Base-by-base conservation (phyloP, 1,140 invertebrate genomes). In the Pseudachorutes palmiensis region DNA sequence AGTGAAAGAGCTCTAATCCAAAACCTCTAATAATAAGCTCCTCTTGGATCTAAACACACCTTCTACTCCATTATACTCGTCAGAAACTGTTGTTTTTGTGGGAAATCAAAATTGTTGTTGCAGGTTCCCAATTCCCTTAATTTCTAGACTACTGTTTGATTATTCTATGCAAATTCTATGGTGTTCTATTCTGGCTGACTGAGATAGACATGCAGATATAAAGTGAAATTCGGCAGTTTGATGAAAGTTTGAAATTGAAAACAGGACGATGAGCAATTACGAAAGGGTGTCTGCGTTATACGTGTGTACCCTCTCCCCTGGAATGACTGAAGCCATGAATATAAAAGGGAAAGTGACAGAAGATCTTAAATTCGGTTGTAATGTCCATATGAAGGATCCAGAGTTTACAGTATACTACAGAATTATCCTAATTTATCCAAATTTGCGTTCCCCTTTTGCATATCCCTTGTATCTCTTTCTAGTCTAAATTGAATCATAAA, bases 361-460 rank as follows among this genome's bases (percentile, higher is more conserved):
- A n/a, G n/a, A n/a, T n/a, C n/a, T n/a, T n/a, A n/a, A n/a, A n/a
- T n/a, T n/a, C n/a, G n/a, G n/a, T n/a, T n/a, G n/a, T n/a, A n/a
- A n/a, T n/a, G n/a, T n/a, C n/a, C n/a, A n/a, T n/a, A n/a, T n/a
- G n/a, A n/a, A n/a, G n/a, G n/a, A n/a, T n/a, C n/a, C n/a, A n/a
- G n/a, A n/a, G n/a, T n/a, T n/a, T n/a, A n/a, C n/a, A n/a, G n/a
- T n/a, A n/a, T n/a, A n/a, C n/a, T n/a, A n/a, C n/a, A 14, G 51
- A 55, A 55, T 55, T 55, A 55, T 55, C 51, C 51, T 55, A 55
- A 55, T 55, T 55, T 55, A 55, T 55, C 51, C 51, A 55, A 55
- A 55, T 55, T 55, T 55, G 5, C 36, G 24, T 26, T 55, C 51
- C 51, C 51, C 51, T 45, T 45, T 45, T 19, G 9, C 36, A 45